Base-by-base conservation (phyloP, 2,113 vertebrate species). In the Forbesichthys agassizii region DNA sequence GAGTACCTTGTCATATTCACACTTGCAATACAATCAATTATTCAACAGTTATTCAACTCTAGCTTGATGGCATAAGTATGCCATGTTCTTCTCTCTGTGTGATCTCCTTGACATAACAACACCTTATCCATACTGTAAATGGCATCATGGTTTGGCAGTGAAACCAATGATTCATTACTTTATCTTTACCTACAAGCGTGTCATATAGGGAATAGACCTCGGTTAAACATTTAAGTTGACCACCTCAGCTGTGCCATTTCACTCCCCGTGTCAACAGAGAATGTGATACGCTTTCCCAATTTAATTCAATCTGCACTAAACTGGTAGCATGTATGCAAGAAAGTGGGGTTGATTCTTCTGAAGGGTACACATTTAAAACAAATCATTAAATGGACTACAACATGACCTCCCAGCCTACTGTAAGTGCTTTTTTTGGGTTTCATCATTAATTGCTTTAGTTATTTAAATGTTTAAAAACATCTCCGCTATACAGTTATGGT, bases 141-240 rank as follows among this genome's bases (percentile, higher is more conserved):
- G 68, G 71, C 80, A 79, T 58, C 63, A 64, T 46, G 56, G 70
- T 61, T 75, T 84, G 75, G 77, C 84, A 71, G 53, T 9, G 51
- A 69, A 3, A 55, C 61, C 33, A 61, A 3, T 10, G 18, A n/a
- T 54, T 18, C 62, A 64, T 82, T 82, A 79, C 73, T 79, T 61
- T 69, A 73, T 74, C 68, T 78, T 49, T 57, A 58, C 66, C 58
- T 67, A 69, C 33, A 66, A 10, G 61, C 66, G 75, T 71, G 33
- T 62, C 36, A 64, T 27, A 73, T 10, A 77, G 55, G 63, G 64
- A 75, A 61, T 36, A 61, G 69, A 62, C 55, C 71, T 70, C 66
- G 76, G 80, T 86, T 75, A 53, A 83, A 78, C 84, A 80, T 63
- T 82, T 81, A 84, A 71, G 69, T 64, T 82, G 71, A 74, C 48